These are phyloP conservation scores for Phyllopteryx taeniolatus DNA, from an alignment of 2,113 vertebrate species.

Conservation along the genomic window DNA sequence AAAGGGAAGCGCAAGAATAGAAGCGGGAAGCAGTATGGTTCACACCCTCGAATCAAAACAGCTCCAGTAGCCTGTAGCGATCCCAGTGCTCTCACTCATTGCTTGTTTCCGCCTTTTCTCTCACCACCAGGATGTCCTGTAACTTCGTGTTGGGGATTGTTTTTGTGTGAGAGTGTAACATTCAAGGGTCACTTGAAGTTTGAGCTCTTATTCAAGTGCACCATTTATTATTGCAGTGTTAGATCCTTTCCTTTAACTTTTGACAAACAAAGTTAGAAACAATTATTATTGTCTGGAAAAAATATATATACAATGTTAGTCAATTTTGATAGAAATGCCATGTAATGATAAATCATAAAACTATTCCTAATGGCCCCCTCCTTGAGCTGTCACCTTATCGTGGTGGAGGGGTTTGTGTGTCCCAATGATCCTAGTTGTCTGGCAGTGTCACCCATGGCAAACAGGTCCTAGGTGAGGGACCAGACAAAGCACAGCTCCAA, in stretches of 20 bases:
- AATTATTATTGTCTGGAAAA: no score
- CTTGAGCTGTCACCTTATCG: no score
- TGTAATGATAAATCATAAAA: no score
- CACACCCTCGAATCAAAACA: slow-evolving; percentile 57
- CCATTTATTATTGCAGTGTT: background rate
- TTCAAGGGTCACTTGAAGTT: slow-evolving; percentile 12
- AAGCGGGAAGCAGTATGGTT: slow-evolving; percentile 42
- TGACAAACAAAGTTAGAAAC: background rate
- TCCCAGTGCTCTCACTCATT: slow-evolving; percentile 34
- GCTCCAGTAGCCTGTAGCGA: background rate
- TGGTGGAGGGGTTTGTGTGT: no score
- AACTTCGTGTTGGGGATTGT: slow-evolving; percentile 24
- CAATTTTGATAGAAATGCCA: no score
- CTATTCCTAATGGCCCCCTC: no score
- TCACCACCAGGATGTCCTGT: slow-evolving; percentile 52
- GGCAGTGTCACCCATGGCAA: no score
- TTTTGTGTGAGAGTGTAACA: slow-evolving; percentile 13
- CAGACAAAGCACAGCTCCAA: no score
- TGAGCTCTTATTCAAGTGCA: background rate
- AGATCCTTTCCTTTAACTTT: slow-evolving; percentile 7
- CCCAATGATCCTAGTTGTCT: no score
- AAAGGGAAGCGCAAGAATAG: slow-evolving; percentile 58
- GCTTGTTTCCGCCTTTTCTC: slow-evolving; percentile 17
- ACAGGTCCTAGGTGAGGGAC: no score
- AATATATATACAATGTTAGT: no score